Conservation (phyloP, 2,113 vertebrate species). For the Leptobrachium leishanense region DNA sequence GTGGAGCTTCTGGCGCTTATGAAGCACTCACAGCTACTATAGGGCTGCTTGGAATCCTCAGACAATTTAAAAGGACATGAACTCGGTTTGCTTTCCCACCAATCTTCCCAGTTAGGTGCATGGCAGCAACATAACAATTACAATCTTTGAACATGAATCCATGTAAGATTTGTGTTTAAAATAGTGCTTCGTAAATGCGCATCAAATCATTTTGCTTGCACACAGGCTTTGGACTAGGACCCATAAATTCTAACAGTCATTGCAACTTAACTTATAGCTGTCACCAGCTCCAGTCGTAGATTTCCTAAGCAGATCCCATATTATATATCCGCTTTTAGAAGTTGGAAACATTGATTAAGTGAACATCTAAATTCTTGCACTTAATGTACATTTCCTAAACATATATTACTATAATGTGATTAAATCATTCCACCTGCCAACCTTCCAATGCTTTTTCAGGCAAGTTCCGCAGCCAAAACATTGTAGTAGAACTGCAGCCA, state of each 20-base stretch:
- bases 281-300: neutral
- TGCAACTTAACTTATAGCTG: neutral
- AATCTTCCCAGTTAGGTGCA: too few species aligned
- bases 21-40: too few species aligned
- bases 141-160: too few species aligned
- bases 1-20: too few species aligned
- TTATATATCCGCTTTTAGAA: neutral
- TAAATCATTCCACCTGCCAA: constrained; percentile 10
- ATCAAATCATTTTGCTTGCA: too few species aligned
- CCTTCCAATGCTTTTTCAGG: neutral
- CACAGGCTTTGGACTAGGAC: neutral
- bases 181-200: too few species aligned
- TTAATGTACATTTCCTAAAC: constrained; percentile 3
- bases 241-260: neutral
- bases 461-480: constrained; percentile 20
- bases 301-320: neutral
- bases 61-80: too few species aligned
- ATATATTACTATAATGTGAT: constrained; percentile 2
- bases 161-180: too few species aligned
- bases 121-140: too few species aligned
- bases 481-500: constrained; percentile 20
- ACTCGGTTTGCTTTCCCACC: too few species aligned
- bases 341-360: neutral
- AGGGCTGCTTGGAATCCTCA: too few species aligned
- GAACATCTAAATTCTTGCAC: neutral